A percentile compares a stretch with the other conserved stretches of the same genome.
Evolutionary conservation across 2,113 vertebrate species (phyloP).

Genomic region (Paracanthobrama guichenoti): DNA sequence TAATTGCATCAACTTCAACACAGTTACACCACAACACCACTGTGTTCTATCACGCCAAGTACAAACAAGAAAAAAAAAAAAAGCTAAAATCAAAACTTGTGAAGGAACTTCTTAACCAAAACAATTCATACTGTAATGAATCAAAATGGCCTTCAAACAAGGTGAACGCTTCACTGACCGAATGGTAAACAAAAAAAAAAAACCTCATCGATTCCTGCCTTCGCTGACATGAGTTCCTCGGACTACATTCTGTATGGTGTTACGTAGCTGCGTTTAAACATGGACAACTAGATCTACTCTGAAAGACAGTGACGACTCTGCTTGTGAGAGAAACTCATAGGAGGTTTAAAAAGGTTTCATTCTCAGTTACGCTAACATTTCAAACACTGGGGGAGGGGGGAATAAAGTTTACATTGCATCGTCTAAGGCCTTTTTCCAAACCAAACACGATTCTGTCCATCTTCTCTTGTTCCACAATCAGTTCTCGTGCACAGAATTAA

Average conservation of each 20-base stretch:
- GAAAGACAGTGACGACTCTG: conserved; percentile 13
- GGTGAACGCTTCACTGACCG: neutral
- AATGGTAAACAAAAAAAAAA: neutral
- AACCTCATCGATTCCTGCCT: neutral
- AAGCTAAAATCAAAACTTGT: conserved; percentile 30
- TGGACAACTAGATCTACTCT: conserved; percentile 19
- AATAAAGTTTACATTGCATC: conserved; percentile 40
- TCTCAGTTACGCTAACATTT: conserved; percentile 13
- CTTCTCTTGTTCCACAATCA: conserved; percentile 19
- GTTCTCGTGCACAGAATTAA: conserved; percentile 1
- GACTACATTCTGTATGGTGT: conserved; percentile 29
- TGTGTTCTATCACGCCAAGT: conserved; percentile 26
- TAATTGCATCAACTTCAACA: neutral
- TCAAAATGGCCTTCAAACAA: neutral
- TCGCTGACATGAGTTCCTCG: neutral
- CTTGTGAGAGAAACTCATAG: conserved; percentile 10
- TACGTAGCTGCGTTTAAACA: conserved; percentile 29
- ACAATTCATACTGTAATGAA: conserved; percentile 25
- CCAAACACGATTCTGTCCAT: conserved; percentile 33
- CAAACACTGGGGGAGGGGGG: conserved; percentile 11
- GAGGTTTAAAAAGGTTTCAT: conserved; percentile 33
- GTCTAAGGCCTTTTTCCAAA: conserved; percentile 49
- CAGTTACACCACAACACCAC: conserved; percentile 18
- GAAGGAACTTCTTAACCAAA: neutral
- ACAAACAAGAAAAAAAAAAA: conserved; percentile 22